Evolutionary conservation across 2,888 invertebrate species (phyloP).

Genomic region (Ormyrus pomaceus): DNA sequence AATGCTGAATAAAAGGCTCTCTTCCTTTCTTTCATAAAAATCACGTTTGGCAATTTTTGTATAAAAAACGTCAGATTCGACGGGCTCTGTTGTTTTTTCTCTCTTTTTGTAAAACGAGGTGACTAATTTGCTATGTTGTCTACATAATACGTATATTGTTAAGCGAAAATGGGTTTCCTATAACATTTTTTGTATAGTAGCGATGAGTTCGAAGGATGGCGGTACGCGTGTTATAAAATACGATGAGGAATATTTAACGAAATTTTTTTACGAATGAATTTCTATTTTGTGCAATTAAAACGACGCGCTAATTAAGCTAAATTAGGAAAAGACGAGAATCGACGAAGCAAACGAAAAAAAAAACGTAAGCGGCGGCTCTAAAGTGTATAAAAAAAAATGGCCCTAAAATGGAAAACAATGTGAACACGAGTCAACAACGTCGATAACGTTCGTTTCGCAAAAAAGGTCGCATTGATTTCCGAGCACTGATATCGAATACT

Average conservation of each 20-base stretch:
- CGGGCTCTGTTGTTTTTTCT: slow-evolving; percentile 24
- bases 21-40: background rate
- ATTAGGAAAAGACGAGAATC: background rate
- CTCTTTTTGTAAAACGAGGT: background rate
- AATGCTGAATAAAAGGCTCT: slow-evolving; percentile 3
- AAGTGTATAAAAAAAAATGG: background rate
- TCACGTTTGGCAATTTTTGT: background rate
- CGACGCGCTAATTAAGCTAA: background rate
- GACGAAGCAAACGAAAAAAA: background rate
- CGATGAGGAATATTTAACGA: background rate
- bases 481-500: background rate
- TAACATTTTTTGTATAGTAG: slow-evolving; percentile 23
- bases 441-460: too few species aligned
- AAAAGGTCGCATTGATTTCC: background rate
- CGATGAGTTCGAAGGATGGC: background rate
- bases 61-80: slow-evolving; percentile 23
- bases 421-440: background rate
- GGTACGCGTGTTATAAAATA: background rate
- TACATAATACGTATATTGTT: slow-evolving; percentile 21
- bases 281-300: slow-evolving; percentile 4
- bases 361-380: background rate
- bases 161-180: slow-evolving; percentile 41
- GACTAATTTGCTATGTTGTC: slow-evolving; percentile 31
- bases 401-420: background rate
- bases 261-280: background rate